Base-by-base conservation (phyloP, 2,888 invertebrate genomes). In the Nephrocerus scutellatus region DNA sequence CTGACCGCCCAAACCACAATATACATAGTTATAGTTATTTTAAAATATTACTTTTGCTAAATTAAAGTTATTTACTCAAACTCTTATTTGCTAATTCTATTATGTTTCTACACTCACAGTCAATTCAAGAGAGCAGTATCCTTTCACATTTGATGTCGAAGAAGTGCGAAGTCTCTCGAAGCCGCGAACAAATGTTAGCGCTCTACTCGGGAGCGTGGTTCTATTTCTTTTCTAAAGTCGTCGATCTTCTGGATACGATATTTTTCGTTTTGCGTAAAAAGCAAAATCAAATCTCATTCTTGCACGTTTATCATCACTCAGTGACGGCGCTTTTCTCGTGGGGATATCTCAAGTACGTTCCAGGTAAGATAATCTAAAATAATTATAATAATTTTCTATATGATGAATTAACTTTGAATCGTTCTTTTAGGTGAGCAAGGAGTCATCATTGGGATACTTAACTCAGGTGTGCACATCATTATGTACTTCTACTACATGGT, bases 211-310 rank as follows among this genome's bases (percentile, higher is more conserved):
- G 77, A 25, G 80, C 82, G 3, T 84, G 83, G 83, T 83, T 80
- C 74, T 87, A 86, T 60, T 85, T 84, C 60, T 74, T 82, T 48
- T 84, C 84, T 13, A 87, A 87, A 68, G 71, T 86, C 33, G 72
- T 83, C 2, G 87, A 87, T 57, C 72, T 87, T 0, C 59, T 86
- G 42, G 87, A 87, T 57, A 87, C 86, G 0, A 76, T 88, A 15
- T 92, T 93, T 71, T 92, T 92, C 60, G 86, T 92, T 6, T 66
- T 92, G 52, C 76, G 92, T 32, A 92, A 92, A 68, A 92, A 92
- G 67, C 82, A 86, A 55, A 80, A 80, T 38, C 92, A 92, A 68
- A 82, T 92, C 16, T 80, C 88, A 0, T 85, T 87, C 60, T 74
- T 93, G 13, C 92, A 92, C 59, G 80, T 92, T 10, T 91, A 90